Evolutionary conservation across 2,113 vertebrate genomes (phyloP).

Genomic region (Lontra canadensis): DNA sequence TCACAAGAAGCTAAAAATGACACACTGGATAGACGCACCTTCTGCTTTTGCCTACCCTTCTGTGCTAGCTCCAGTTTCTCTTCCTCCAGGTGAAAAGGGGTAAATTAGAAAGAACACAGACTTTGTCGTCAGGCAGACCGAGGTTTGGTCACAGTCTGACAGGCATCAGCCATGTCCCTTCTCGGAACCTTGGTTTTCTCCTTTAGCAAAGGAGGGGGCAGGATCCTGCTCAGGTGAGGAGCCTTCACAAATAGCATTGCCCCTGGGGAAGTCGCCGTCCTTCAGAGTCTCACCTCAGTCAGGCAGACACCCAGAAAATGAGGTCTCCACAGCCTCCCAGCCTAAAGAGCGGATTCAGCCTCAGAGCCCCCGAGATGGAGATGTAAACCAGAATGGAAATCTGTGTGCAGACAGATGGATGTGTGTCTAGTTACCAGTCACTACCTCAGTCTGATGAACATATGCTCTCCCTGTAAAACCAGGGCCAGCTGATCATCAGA

Average conservation of each 20-base stretch:
- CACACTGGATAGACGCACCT: too few species aligned
- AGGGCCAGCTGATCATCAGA: background rate
- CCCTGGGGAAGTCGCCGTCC: background rate
- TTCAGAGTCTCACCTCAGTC: background rate
- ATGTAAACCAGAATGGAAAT: background rate
- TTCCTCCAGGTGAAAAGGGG: background rate
- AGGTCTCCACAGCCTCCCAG: background rate
- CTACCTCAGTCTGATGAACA: background rate
- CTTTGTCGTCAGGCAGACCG: accelerated
- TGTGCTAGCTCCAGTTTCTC: background rate
- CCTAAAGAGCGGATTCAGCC: background rate
- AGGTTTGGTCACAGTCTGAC: background rate
- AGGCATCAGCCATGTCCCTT: background rate
- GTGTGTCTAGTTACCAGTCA: background rate
- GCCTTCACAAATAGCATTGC: background rate
- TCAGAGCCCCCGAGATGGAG: background rate
- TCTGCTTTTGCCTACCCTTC: background rate
- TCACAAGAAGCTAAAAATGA: background rate
- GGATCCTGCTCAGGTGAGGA: background rate
- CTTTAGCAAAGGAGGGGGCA: background rate
- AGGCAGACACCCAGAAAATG: background rate
- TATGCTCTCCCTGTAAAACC: background rate
- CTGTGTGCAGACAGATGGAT: background rate
- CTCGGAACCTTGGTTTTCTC: background rate
- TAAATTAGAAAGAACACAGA: background rate